Base-by-base conservation (phyloP, 2,888 invertebrate genomes). In the Dicroscelio sp. region DNA sequence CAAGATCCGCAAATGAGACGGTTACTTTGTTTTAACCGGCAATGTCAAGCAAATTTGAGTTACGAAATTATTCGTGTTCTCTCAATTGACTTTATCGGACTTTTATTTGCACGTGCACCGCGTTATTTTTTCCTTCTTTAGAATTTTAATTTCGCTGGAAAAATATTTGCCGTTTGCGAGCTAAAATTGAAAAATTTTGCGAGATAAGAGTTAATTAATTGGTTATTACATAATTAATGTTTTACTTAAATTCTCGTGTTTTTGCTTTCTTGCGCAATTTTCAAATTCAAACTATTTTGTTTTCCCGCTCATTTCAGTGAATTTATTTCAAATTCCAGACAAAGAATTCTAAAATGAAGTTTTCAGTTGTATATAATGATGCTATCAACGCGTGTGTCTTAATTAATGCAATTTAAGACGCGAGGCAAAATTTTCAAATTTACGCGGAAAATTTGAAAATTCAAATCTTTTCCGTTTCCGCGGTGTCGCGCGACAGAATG, bases 31-130 rank as follows among this genome's bases (percentile, higher is more conserved):
- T 48, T 48, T 14, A 48, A n/a, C n/a, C 48, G 4, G 48, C 48
- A 48, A 55, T 75, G 23, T 3, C 30, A 33, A 52, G 30, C 52
- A 55, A 75, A 75, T 75, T 48, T 23, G 33, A 31, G 30, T 76
- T 76, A 30, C 38, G 38, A 76, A 60, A 60, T 76, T 76, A 23
- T 60, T 60, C 30, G 4, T 58, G 55, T 23, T 35, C 60, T 76
- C 38, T 58, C 20, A 76, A 76, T 58, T 33, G 76, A 38, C 27
- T 76, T 76, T 76, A 35, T 27, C n/a, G n/a, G n/a, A 60, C 25
- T 38, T 25, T 25, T 38, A 60, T 76, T 75, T 71, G 71, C 48
- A n/a, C 4, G 14, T 20, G 48, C 20, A 6, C 6, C 5, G 58
- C 23, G 58, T 20, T 58, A 58, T 52, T 52, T 52, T 55, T 55